Percentiles rank a stretch among this genome's conserved stretches.
These are phyloP conservation scores for Ailurus styani DNA, from an alignment of 2,113 vertebrate genomes.

Conservation along the genomic window DNA sequence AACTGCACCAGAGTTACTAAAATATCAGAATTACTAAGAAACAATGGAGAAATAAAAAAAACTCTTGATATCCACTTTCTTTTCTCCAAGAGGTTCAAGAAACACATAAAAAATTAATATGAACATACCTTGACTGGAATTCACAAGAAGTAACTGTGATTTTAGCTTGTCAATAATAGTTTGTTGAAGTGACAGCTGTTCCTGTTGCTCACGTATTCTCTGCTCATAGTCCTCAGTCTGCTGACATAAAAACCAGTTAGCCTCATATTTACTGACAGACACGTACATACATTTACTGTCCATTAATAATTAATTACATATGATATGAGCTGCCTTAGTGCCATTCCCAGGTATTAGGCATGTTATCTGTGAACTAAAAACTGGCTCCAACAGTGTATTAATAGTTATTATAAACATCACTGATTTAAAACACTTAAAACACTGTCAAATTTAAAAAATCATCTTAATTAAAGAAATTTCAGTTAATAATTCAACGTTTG, in stretches of 20 bases:
- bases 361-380: constrained; percentile 2
- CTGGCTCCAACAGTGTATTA: neutral
- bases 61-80: neutral
- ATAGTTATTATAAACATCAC: neutral
- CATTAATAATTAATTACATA: constrained; percentile 43
- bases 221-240: constrained; percentile 93
- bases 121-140: constrained; percentile 81
- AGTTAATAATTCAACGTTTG: neutral
- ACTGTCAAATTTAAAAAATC: neutral
- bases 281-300: constrained; percentile 22
- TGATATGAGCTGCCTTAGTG: neutral
- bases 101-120: constrained; percentile 65
- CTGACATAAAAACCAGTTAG: constrained; percentile 81
- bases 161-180: constrained; percentile 87
- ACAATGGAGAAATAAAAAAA: constrained; percentile 11
- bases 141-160: constrained; percentile 81
- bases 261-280: constrained; percentile 38
- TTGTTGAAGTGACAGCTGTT: constrained; percentile 92
- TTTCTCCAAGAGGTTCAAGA: constrained; percentile 44
- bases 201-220: constrained; percentile 89
- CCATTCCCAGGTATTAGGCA: constrained; percentile 13
- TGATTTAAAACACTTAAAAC: constrained; percentile 29
- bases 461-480: constrained; percentile 29
- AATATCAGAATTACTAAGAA: constrained; percentile 8
- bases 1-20: neutral